phyloP scores from a whole-genome alignment of 2,797 vertebrate species.

The Propithecus perrieri region DNA sequence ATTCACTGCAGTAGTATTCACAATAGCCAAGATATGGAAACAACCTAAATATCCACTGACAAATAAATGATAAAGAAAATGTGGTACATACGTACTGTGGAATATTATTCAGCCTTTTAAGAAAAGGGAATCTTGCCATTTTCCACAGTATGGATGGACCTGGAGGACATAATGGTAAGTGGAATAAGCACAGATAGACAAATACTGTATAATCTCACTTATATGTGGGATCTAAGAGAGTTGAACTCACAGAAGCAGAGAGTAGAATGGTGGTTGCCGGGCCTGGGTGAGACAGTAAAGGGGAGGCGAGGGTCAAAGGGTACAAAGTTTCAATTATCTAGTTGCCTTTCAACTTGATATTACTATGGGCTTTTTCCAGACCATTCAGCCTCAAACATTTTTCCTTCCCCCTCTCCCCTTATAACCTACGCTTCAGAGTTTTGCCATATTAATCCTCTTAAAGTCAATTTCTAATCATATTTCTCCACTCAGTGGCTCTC shows the following conservation, averaged over 20 bases:
- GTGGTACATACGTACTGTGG: background rate
- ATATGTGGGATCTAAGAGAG: background rate
- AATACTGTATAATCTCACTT: background rate
- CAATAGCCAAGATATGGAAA: background rate
- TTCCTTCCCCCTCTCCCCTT: background rate
- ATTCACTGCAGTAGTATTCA: background rate
- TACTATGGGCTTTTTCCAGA: background rate
- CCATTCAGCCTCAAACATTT: background rate
- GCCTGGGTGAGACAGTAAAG: rapidly evolving
- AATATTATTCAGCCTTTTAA: background rate
- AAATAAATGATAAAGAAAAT: background rate
- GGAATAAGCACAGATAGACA: background rate
- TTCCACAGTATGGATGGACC: background rate
- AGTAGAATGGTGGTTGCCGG: background rate
- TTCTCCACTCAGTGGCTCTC: background rate
- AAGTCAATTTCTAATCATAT: background rate
- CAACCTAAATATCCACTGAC: background rate
- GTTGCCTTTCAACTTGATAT: background rate
- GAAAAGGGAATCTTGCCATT: background rate
- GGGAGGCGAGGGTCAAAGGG: background rate
- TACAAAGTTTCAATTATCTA: background rate
- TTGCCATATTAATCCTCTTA: background rate
- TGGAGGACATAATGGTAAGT: background rate
- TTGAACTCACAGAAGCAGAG: background rate
- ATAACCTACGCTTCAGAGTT: background rate